phyloP scores from a whole-genome alignment of 2,113 vertebrate species.

The Hystrix cristata region DNA sequence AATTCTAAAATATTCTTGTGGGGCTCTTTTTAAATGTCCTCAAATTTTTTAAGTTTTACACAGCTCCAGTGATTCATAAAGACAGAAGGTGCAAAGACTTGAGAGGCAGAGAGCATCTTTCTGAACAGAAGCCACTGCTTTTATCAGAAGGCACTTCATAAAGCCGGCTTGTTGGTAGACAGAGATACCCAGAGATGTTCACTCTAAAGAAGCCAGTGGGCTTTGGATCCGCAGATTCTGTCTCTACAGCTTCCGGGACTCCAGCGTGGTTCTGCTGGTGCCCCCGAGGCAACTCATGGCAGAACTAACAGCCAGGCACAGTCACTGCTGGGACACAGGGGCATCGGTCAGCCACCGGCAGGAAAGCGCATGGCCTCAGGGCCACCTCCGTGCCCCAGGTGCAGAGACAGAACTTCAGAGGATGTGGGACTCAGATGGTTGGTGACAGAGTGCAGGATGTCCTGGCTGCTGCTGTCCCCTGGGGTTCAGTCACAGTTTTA shows the following conservation, averaged over 20 bases:
- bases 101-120: background rate
- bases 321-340: background rate
- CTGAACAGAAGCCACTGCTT: background rate
- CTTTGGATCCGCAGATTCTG: background rate
- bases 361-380: conserved; percentile 41
- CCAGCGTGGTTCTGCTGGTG: background rate
- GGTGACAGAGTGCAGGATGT: conserved; percentile 1
- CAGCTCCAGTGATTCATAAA: background rate
- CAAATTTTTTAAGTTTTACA: background rate
- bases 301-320: background rate
- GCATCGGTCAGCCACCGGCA: background rate
- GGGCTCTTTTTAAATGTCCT: background rate
- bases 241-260: background rate
- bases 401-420: conserved; percentile 64
- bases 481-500: conserved; percentile 37
- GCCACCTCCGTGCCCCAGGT: background rate
- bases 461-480: conserved; percentile 43
- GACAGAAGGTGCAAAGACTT: background rate
- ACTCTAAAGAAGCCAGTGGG: background rate
- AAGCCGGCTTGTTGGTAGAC: background rate
- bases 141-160: background rate
- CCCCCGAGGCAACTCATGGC: background rate
- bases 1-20: background rate
- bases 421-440: background rate
- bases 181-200: background rate